These are phyloP conservation scores for Kobus ellipsiprymnus DNA, from an alignment of 2,113 vertebrate species.

Conservation along the genomic window DNA sequence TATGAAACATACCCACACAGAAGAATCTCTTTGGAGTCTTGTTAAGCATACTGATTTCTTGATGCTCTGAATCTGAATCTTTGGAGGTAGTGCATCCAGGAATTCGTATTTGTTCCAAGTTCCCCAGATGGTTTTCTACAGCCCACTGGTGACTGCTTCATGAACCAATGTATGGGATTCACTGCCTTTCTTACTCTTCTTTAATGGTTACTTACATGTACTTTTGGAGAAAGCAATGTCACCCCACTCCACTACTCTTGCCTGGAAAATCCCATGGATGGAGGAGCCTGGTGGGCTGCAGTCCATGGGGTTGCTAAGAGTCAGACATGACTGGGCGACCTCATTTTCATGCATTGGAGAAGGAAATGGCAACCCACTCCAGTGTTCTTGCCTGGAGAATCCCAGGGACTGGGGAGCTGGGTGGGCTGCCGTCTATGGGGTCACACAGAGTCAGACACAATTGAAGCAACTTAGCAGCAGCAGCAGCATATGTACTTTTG, in stretches of 20 bases:
- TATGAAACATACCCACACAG: neutral
- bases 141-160: too few species aligned
- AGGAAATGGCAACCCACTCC: neutral
- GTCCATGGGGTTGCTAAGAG: neutral
- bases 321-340: rapidly evolving
- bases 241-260: neutral
- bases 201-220: neutral
- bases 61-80: neutral
- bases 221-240: neutral
- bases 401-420: rapidly evolving
- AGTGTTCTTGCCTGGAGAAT: neutral
- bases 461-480: neutral
- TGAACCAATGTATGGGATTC: neutral
- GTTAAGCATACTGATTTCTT: neutral
- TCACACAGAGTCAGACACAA: neutral
- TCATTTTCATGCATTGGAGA: neutral
- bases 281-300: neutral
- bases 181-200: neutral
- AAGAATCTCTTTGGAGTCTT: neutral
- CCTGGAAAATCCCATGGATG: neutral
- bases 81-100: neutral
- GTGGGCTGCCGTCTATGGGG: neutral
- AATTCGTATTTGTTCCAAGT: neutral
- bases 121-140: neutral
- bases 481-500: neutral